phyloP scores from a whole-genome alignment of 2,113 vertebrate species.

The Falco punctatus region DNA sequence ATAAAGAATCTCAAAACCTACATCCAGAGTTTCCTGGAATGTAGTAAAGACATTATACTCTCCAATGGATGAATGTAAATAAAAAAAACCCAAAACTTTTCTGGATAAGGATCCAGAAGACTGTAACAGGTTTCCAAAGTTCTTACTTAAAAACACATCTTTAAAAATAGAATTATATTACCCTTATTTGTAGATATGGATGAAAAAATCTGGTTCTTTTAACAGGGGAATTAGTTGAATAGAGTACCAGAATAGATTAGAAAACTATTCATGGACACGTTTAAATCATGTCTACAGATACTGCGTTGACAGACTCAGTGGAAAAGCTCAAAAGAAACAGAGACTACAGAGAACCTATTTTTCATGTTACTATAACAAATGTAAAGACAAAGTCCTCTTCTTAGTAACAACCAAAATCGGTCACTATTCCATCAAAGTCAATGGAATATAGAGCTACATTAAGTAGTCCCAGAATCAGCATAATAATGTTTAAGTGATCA shows the following conservation, averaged over 20 bases:
- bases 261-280: not conserved
- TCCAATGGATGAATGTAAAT: not conserved
- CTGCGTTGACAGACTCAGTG: not conserved
- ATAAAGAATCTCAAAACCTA: slow-evolving; percentile 39
- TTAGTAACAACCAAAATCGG: not conserved
- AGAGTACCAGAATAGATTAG: not conserved
- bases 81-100: not conserved
- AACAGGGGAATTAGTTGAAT: not conserved
- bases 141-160: not conserved
- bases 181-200: not conserved
- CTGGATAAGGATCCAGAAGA: not conserved
- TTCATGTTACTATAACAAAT: not conserved
- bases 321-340: not conserved
- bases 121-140: not conserved
- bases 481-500: not conserved
- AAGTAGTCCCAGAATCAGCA: not conserved
- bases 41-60: not conserved
- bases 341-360: not conserved
- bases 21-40: slow-evolving; percentile 13
- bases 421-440: not conserved
- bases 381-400: not conserved
- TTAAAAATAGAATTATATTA: not conserved
- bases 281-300: not conserved
- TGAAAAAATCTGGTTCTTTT: not conserved
- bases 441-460: not conserved